phyloP scores from a whole-genome alignment of 2,113 vertebrate genomes.

The Onychostoma macrolepis region DNA sequence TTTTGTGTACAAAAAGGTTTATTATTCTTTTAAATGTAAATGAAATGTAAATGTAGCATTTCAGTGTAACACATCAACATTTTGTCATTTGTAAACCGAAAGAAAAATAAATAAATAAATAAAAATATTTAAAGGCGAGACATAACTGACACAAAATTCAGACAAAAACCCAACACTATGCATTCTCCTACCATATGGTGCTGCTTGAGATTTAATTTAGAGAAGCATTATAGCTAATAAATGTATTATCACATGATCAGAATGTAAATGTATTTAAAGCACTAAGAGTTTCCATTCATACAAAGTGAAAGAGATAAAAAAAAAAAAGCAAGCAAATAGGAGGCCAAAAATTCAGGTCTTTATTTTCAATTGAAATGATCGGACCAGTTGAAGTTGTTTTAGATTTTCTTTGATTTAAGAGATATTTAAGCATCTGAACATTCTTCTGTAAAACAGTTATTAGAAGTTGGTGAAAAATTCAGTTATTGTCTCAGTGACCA shows the following conservation, averaged over 20 bases:
- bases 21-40: background rate
- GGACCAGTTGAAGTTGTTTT: background rate
- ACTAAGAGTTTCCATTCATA: background rate
- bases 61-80: background rate
- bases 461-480: background rate
- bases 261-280: background rate
- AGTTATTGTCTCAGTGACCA: background rate
- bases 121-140: too few species aligned
- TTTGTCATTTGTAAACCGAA: background rate
- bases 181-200: background rate
- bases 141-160: too few species aligned
- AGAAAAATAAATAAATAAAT: background rate
- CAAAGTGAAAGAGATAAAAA: background rate
- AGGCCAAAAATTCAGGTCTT: background rate
- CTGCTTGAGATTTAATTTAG: background rate
- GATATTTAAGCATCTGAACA: background rate
- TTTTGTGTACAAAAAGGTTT: slow-evolving; percentile 23
- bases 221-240: background rate
- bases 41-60: background rate
- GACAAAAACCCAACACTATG: background rate
- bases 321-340: background rate
- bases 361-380: background rate
- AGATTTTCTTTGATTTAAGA: background rate
- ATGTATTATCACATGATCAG: background rate
- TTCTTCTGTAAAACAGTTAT: slow-evolving; percentile 42